Evolutionary conservation across 2,113 vertebrate genomes (phyloP).

Genomic region (Dolichallabes microphthalmus): DNA sequence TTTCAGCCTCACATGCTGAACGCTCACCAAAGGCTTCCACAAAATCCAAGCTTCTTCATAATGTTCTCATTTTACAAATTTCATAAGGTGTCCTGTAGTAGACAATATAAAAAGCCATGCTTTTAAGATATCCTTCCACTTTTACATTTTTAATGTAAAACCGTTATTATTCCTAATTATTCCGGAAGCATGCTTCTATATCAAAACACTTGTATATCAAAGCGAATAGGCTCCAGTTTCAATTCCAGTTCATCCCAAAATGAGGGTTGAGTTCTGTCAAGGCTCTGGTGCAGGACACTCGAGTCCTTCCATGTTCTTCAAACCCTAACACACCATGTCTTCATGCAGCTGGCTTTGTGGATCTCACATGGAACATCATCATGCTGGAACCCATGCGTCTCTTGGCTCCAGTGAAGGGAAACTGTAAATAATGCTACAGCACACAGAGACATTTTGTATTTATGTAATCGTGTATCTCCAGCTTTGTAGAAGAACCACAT

Average conservation of each 20-base stretch:
- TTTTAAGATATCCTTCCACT: too few species aligned
- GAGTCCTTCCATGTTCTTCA: too few species aligned
- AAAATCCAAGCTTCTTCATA: too few species aligned
- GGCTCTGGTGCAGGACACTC: not conserved
- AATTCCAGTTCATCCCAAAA: not conserved
- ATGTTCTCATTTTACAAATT: too few species aligned
- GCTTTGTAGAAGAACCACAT: not conserved
- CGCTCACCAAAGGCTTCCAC: too few species aligned
- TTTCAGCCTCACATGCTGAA: too few species aligned
- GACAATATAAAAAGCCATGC: too few species aligned
- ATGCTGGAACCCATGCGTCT: not conserved
- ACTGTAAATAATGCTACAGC: not conserved
- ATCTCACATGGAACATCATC: not conserved
- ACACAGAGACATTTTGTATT: not conserved
- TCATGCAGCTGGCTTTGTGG: not conserved
- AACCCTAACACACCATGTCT: not conserved
- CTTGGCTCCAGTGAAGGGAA: not conserved
- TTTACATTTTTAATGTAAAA: too few species aligned
- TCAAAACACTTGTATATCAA: too few species aligned
- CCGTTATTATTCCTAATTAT: too few species aligned
- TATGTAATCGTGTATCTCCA: not conserved
- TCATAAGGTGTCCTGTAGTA: too few species aligned
- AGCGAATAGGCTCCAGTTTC: not conserved
- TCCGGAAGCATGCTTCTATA: too few species aligned
- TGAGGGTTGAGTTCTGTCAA: not conserved